A percentile compares a stretch with the other conserved stretches of the same genome.
phyloP scores from a whole-genome alignment of 2,888 invertebrate species.

The Blera fallax region DNA sequence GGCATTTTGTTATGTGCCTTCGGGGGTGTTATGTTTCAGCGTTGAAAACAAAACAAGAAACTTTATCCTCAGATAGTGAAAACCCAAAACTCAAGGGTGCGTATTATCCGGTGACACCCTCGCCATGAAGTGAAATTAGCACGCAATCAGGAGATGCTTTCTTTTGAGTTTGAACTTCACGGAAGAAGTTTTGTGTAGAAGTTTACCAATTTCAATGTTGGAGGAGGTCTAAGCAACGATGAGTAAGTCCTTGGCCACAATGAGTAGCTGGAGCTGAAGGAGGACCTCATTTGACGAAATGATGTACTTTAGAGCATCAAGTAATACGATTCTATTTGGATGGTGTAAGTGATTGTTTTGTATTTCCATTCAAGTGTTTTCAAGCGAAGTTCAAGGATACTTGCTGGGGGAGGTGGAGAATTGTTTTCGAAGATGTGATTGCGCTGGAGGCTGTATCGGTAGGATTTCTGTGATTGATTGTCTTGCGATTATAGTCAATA shows the following conservation, averaged over 20 bases:
- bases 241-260: neutral
- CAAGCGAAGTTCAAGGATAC: neutral
- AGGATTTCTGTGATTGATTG: neutral
- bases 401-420: neutral
- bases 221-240: neutral
- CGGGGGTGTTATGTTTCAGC: neutral
- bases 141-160: slow-evolving; percentile 2
- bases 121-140: neutral
- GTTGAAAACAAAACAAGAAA: neutral
- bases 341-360: neutral
- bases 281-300: neutral
- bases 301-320: neutral
- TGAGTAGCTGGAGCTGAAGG: neutral
- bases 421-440: neutral
- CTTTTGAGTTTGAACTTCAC: neutral
- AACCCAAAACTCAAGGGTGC: neutral
- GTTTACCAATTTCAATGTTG: slow-evolving; percentile 10
- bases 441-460: neutral
- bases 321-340: neutral
- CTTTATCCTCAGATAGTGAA: slow-evolving; percentile 18
- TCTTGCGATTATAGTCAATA: neutral
- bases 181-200: slow-evolving; percentile 15
- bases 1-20: neutral
- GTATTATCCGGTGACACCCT: neutral
- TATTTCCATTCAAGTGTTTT: neutral